phyloP scores from a whole-genome alignment of 2,797 vertebrate genomes.

The Semotilus atromaculatus region DNA sequence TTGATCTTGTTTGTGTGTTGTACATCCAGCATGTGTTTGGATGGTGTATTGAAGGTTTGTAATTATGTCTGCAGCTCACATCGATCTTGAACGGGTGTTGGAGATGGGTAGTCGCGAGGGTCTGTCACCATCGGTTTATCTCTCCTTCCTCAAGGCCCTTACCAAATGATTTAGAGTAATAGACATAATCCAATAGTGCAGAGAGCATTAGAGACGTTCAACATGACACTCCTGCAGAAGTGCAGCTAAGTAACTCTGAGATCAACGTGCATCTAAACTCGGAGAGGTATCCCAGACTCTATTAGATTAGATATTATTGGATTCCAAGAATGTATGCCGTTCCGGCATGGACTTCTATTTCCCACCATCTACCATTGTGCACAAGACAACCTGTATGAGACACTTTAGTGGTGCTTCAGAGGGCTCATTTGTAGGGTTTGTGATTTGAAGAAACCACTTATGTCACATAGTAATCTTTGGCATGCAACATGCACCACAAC shows the following conservation, averaged over 20 bases:
- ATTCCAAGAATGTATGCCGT: not conserved
- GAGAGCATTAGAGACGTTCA: conserved; percentile 33
- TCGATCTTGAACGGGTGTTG: conserved; percentile 37
- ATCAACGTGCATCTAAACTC: conserved; percentile 16
- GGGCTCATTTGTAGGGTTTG: not conserved
- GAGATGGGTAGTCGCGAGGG: conserved; percentile 21
- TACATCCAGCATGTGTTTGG: not conserved
- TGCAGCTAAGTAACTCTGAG: conserved; percentile 28
- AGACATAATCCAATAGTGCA: conserved; percentile 41
- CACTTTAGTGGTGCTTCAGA: not conserved
- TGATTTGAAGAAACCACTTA: not conserved
- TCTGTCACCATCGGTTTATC: conserved; percentile 50
- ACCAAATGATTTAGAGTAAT: conserved; percentile 44
- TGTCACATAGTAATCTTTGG: not conserved
- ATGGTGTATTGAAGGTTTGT: conserved; percentile 19
- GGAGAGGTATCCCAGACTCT: conserved; percentile 10
- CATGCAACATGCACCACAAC: not conserved
- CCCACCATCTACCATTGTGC: not conserved
- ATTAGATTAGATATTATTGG: conserved; percentile 32
- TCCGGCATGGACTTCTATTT: not conserved
- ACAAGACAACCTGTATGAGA: not conserved
- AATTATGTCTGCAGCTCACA: conserved; percentile 55
- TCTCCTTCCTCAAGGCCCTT: conserved; percentile 37
- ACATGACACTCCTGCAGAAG: conserved; percentile 16
- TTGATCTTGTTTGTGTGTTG: not conserved